phyloP scores from a whole-genome alignment of 2,888 invertebrate species.

The Allophyes oxyacanthae region DNA sequence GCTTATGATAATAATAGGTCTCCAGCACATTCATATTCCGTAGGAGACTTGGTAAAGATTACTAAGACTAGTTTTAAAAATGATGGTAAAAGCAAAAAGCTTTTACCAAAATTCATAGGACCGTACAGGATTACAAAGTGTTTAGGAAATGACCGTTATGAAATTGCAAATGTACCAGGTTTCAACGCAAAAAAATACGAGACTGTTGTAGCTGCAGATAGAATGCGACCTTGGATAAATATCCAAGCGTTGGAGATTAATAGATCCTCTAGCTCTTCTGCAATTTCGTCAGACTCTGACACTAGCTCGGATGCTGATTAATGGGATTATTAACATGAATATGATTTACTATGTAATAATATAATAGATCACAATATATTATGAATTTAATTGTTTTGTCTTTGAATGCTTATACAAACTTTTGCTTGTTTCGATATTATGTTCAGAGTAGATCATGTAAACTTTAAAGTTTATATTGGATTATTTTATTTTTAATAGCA shows the following conservation, averaged over 20 bases:
- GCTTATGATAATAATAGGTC: neutral
- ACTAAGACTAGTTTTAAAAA: conserved; percentile 9
- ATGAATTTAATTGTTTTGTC: too few species aligned
- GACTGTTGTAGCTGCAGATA: conserved; percentile 9
- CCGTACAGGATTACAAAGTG: neutral
- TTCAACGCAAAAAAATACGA: conserved; percentile 3
- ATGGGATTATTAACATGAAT: neutral
- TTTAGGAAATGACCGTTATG: conserved; percentile 15
- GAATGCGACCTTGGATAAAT: conserved; percentile 15
- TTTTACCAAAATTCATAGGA: conserved; percentile 10
- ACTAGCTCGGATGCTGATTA: neutral
- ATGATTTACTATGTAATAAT: neutral
- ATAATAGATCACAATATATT: too few species aligned
- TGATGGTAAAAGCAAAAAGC: conserved; percentile 7
- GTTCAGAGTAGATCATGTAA: too few species aligned
- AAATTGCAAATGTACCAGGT: conserved; percentile 8
- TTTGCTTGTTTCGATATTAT: too few species aligned
- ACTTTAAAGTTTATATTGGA: too few species aligned
- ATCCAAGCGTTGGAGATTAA: neutral
- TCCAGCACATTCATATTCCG: conserved; percentile 4
- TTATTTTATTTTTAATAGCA: too few species aligned
- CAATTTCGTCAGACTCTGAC: neutral
- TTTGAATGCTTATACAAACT: too few species aligned
- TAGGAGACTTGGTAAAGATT: conserved; percentile 12
- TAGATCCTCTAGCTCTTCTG: neutral